A percentile compares a stretch with the other conserved stretches of the same genome.
phyloP scores from a whole-genome alignment of 1,140 invertebrate species.

The Centruroides vittatus region DNA sequence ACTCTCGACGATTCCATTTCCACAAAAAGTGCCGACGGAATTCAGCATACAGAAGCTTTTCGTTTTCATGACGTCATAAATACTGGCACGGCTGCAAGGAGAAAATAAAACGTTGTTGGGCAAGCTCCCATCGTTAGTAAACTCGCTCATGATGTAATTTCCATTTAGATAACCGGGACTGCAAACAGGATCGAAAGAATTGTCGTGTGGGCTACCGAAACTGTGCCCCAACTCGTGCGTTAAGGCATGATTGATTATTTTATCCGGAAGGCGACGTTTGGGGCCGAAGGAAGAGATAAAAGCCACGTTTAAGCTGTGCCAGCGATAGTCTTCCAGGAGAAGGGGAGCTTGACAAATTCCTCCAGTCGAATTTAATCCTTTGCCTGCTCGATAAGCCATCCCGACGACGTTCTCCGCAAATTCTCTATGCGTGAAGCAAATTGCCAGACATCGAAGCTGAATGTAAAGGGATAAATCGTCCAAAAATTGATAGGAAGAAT shows the following conservation, averaged over 20 bases:
- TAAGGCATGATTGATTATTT: neutral
- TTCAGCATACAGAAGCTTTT: neutral
- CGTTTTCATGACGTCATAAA: neutral
- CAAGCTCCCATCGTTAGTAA: neutral
- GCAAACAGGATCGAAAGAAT: neutral
- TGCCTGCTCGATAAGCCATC: constrained; percentile 3
- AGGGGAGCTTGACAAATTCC: constrained; percentile 1
- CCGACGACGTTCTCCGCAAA: constrained; percentile 1
- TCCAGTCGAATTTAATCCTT: neutral
- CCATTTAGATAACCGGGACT: neutral
- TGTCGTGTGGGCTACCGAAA: constrained; percentile 9
- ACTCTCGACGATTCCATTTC: neutral
- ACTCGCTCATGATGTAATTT: constrained; percentile 3
- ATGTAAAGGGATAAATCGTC: constrained; percentile 2
- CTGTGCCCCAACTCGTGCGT: constrained; percentile 7
- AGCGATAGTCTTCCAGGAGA: neutral
- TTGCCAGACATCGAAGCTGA: constrained; percentile 1
- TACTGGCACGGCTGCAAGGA: neutral
- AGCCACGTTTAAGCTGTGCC: neutral
- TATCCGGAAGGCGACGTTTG: neutral
- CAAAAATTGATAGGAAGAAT: neutral
- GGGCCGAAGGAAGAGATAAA: neutral
- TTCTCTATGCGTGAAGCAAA: neutral
- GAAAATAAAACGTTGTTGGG: constrained; percentile 8
- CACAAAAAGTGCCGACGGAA: neutral